Conservation (phyloP, 2,888 invertebrate species). For the Electrophaes corylata region DNA sequence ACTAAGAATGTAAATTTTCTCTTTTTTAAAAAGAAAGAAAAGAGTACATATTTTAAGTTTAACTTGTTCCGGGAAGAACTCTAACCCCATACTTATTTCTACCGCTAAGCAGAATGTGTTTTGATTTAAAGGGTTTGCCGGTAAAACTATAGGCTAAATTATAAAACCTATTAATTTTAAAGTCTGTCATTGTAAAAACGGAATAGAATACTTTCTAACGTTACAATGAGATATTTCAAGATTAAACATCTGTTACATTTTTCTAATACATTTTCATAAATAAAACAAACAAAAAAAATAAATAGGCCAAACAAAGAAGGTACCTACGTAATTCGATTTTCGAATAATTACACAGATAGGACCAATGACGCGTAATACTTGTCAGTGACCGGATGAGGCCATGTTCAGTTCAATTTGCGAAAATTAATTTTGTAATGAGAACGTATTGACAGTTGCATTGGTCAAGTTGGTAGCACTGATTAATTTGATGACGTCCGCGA, state of each 20-base stretch:
- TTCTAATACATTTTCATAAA: too few species aligned
- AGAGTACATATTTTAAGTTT: too few species aligned
- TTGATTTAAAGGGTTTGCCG: too few species aligned
- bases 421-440: constrained; percentile 48
- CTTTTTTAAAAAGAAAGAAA: not conserved
- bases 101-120: too few species aligned
- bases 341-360: not conserved
- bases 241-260: too few species aligned
- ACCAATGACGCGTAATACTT: constrained; percentile 28
- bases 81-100: too few species aligned
- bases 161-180: too few species aligned
- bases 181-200: too few species aligned
- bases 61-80: too few species aligned
- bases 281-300: not conserved
- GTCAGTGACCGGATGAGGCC: constrained; percentile 38
- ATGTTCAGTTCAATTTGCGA: constrained; percentile 43
- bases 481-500: constrained; percentile 11
- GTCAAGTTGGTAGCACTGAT: constrained; percentile 29
- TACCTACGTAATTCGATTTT: not conserved
- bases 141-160: too few species aligned
- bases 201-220: too few species aligned
- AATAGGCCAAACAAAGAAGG: not conserved
- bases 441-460: constrained; percentile 30
- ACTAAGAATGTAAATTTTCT: constrained; percentile 4
- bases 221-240: too few species aligned